A percentile compares a stretch with the other conserved stretches of the same genome.
These are phyloP conservation scores for Brenthis hecate DNA, from an alignment of 2,888 invertebrate genomes.

Conservation along the genomic window DNA sequence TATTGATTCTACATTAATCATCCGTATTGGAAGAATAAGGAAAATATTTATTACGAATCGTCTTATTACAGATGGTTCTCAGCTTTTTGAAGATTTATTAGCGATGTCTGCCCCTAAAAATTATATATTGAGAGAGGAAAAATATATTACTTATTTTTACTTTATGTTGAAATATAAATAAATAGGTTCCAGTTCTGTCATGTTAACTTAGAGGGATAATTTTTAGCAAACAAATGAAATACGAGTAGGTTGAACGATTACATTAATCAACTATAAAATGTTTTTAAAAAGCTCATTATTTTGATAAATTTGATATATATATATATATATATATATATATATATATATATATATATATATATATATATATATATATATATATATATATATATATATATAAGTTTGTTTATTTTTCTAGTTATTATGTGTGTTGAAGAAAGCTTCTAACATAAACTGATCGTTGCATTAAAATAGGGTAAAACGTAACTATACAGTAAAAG, in stretches of 20 bases:
- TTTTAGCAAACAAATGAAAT: too few relatives aligned
- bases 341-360: too few relatives aligned
- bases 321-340: too few relatives aligned
- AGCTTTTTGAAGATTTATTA: conserved; percentile 20
- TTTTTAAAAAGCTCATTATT: too few relatives aligned
- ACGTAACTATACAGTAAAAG: conserved; percentile 3
- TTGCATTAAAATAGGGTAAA: not conserved
- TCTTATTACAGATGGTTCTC: conserved; percentile 24
- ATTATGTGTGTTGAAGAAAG: too few relatives aligned
- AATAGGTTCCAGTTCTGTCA: not conserved
- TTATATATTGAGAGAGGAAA: not conserved
- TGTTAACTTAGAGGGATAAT: too few relatives aligned
- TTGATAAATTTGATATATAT: too few relatives aligned
- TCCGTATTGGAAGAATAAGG: conserved; percentile 17
- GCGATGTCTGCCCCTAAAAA: conserved; percentile 16
- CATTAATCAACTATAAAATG: too few relatives aligned
- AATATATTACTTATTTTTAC: not conserved
- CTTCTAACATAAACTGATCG: not conserved
- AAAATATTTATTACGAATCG: conserved; percentile 21
- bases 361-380: too few relatives aligned
- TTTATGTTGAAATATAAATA: not conserved
- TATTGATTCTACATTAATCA: conserved; percentile 27
- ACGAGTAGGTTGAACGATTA: too few relatives aligned
- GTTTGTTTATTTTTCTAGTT: too few relatives aligned
- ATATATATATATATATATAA: too few relatives aligned